phyloP scores from a whole-genome alignment of 1,140 invertebrate genomes.

The Eriocheir sinensis region DNA sequence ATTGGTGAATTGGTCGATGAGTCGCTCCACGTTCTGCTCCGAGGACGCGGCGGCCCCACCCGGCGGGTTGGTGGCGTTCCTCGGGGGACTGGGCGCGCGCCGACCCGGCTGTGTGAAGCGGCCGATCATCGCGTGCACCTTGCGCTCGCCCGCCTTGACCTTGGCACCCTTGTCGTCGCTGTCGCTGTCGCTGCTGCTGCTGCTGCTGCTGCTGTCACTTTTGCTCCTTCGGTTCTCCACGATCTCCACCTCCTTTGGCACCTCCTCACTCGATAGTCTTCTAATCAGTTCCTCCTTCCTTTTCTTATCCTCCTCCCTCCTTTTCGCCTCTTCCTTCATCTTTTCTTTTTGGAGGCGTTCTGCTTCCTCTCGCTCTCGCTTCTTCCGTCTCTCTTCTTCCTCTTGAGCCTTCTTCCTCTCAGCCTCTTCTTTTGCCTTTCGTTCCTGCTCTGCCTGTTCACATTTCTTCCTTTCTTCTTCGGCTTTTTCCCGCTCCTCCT shows the following conservation, averaged over 20 bases:
- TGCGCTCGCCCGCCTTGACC: too few relatives aligned
- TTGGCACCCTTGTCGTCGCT: too few relatives aligned
- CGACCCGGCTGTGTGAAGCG: too few relatives aligned
- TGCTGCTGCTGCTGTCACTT: neutral
- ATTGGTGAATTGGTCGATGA: conserved; percentile 63
- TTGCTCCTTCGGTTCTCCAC: neutral
- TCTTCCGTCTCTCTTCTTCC: conserved; percentile 7
- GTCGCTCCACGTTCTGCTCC: conserved; percentile 31
- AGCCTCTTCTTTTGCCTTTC: neutral
- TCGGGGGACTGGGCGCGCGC: too few relatives aligned
- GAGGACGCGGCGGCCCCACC: neutral
- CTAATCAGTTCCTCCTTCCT: neutral
- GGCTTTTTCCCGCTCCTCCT: neutral
- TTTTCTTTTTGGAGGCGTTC: neutral
- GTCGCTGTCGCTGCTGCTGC: too few relatives aligned
- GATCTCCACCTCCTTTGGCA: neutral
- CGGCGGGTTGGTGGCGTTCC: neutral
- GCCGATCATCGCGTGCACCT: neutral
- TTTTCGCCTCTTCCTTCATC: neutral
- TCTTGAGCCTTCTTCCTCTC: neutral
- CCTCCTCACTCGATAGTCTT: neutral
- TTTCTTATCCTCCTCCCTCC: neutral
- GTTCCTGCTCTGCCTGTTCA: neutral
- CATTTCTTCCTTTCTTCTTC: neutral
- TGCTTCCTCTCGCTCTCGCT: neutral